A percentile compares a stretch with the other conserved stretches of the same genome.
Conservation (phyloP, 2,797 vertebrate species). For the Premnoplex brunnescens region DNA sequence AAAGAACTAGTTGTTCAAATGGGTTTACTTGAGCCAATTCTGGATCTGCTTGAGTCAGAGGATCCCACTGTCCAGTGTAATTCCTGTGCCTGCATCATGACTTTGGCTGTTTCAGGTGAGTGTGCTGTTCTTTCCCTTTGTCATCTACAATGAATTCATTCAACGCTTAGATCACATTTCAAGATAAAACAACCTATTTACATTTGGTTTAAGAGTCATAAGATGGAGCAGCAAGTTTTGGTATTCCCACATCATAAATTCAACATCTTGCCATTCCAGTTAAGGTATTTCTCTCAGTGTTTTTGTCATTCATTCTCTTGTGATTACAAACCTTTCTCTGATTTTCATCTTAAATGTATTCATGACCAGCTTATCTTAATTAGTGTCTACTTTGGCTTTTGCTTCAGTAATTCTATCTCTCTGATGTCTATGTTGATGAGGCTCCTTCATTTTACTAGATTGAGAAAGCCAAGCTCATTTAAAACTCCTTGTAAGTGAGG, state of each 20-base stretch:
- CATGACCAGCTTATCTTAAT: not conserved
- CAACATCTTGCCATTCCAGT: not conserved
- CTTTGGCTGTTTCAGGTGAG: slow-evolving; percentile 81
- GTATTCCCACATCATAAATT: not conserved
- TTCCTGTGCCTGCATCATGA: slow-evolving; percentile 81
- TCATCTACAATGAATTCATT: not conserved
- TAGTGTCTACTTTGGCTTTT: not conserved
- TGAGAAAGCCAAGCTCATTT: not conserved
- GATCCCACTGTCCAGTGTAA: slow-evolving; percentile 81
- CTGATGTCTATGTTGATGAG: not conserved
- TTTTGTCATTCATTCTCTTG: not conserved
- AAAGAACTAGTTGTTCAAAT: slow-evolving; percentile 79
- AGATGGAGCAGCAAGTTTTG: not conserved
- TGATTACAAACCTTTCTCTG: not conserved
- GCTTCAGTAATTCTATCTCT: not conserved
- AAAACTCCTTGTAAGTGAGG: not conserved
- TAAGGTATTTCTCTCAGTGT: not conserved
- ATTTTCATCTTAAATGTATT: slow-evolving; percentile 22
- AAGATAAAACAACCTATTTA: not conserved
- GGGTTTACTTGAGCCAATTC: slow-evolving; percentile 81
- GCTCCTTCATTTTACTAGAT: not conserved
- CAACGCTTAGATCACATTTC: not conserved
- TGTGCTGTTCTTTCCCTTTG: not conserved
- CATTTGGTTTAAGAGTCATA: not conserved
- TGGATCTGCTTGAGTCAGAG: slow-evolving; percentile 82